phyloP scores from a whole-genome alignment of 2,888 invertebrate species.

The Drosophila cognata region DNA sequence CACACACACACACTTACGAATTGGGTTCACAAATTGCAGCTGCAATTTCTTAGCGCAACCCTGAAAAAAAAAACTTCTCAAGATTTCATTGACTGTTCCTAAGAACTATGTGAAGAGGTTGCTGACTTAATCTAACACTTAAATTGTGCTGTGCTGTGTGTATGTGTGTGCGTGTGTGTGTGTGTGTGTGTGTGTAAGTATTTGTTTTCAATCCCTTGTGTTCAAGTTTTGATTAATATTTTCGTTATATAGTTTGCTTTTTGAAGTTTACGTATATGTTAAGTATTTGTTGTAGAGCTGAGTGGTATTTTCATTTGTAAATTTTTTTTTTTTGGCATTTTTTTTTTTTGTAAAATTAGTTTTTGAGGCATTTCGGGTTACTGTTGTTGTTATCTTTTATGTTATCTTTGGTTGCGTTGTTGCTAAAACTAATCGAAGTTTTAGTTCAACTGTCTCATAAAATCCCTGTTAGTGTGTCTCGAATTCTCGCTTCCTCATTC shows the following conservation, averaged over 20 bases:
- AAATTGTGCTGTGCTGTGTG: constrained; percentile 30
- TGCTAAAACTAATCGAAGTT: constrained; percentile 29
- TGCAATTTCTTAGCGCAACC: constrained; percentile 7
- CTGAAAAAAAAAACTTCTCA: constrained; percentile 9
- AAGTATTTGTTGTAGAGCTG: constrained; percentile 45
- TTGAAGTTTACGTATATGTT: constrained; percentile 65
- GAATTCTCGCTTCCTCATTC: constrained; percentile 1
- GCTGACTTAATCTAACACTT: constrained; percentile 53
- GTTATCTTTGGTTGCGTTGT: constrained; percentile 71
- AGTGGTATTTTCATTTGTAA: constrained; percentile 32
- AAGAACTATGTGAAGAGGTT: constrained; percentile 25
- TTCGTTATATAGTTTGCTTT: constrained; percentile 50
- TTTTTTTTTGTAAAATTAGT: constrained; percentile 58
- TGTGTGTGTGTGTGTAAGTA: constrained; percentile 38
- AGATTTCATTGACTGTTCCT: constrained; percentile 10
- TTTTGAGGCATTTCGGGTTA: constrained; percentile 75
- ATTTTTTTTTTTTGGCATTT: constrained; percentile 20
- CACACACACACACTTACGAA: constrained; percentile 16
- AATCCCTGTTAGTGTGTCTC: constrained; percentile 61
- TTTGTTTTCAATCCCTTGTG: constrained; percentile 70
- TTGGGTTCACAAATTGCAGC: constrained; percentile 15
- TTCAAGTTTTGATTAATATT: constrained; percentile 43
- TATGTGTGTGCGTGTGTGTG: constrained; percentile 15
- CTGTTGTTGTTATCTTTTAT: constrained; percentile 51
- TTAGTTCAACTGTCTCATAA: constrained; percentile 46